A percentile compares a stretch with the other conserved stretches of the same genome.
phyloP scores from a whole-genome alignment of 2,113 vertebrate genomes.

The Carassius carassius region DNA sequence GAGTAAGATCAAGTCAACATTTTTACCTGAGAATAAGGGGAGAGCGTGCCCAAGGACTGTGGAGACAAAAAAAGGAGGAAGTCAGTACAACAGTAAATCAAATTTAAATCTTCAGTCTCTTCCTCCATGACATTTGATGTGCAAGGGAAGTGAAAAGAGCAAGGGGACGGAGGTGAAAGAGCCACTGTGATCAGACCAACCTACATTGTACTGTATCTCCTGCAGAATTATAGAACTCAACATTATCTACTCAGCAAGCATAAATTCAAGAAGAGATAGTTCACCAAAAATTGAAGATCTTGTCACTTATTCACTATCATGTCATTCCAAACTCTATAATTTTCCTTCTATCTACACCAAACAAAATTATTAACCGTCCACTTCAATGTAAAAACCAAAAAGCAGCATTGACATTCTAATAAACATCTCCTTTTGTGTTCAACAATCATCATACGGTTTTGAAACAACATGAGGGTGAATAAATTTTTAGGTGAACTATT shows the following conservation, averaged over 20 bases:
- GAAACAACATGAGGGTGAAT: neutral
- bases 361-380: neutral
- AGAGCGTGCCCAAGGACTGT: slow-evolving; percentile 92
- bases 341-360: neutral
- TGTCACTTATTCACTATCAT: neutral
- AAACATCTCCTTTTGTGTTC: neutral
- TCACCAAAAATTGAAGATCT: neutral
- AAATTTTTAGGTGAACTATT: neutral
- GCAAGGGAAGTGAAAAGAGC: slow-evolving; percentile 17
- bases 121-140: neutral
- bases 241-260: slow-evolving; percentile 5
- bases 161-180: neutral
- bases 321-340: neutral
- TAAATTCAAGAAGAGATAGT: neutral
- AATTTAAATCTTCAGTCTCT: neutral
- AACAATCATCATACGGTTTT: neutral
- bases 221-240: neutral
- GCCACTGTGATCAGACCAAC: neutral
- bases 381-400: neutral
- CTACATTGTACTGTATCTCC: neutral
- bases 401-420: neutral
- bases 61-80: slow-evolving; percentile 48
- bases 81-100: neutral
- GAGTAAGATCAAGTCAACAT: neutral
- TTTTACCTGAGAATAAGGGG: slow-evolving; percentile 94